Base-by-base conservation (phyloP, 2,797 vertebrate genomes). In the Octomys mimax region DNA sequence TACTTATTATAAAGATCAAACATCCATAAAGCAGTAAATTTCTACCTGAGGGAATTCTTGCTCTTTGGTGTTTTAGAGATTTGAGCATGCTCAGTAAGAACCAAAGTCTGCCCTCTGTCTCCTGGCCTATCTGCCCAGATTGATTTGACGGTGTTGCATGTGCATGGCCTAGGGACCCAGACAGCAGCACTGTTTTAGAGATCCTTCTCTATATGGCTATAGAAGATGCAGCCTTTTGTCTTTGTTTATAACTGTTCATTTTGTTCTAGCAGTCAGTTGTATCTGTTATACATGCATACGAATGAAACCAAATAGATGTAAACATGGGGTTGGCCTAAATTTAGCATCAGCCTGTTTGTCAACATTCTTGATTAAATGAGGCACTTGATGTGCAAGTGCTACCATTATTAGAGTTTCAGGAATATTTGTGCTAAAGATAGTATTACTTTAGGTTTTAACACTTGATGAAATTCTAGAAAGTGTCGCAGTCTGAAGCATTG, bases 61-160 rank as follows among this genome's bases (percentile, higher is more conserved):
- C 61, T 98, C 46, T 94, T 97, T 97, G 98, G 96, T 98, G 96
- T 93, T 59, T 95, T 97, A 82, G 75, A 94, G 97, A 92, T 98
- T 98, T 98, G 98, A 99, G 98, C 98, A 98, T 99, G 98, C 98
- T 99, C 98, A 98, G 98, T 98, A 99, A 98, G 96, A 97, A 91
- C 95, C 77, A 95, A 85, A 87, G 97, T 95, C 95, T 95, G 75
- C 90, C 83, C 95, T 96, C 89, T 97, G 21, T 96, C 97, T 95
- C 95, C 97, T 92, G 96, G 89, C 87, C 96, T 83, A 79, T 92
- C 97, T 97, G 54, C 96, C 96, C 87, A 94, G 39, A 91, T 95
- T 97, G 88, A 49, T 96, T 95, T 97, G 91, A 97, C 87, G 97
- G 86, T 78, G 64, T 97, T 98, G 99, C 99, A 98, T 99, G 98